phyloP scores from a whole-genome alignment of 2,113 vertebrate species.

The Vimba vimba region DNA sequence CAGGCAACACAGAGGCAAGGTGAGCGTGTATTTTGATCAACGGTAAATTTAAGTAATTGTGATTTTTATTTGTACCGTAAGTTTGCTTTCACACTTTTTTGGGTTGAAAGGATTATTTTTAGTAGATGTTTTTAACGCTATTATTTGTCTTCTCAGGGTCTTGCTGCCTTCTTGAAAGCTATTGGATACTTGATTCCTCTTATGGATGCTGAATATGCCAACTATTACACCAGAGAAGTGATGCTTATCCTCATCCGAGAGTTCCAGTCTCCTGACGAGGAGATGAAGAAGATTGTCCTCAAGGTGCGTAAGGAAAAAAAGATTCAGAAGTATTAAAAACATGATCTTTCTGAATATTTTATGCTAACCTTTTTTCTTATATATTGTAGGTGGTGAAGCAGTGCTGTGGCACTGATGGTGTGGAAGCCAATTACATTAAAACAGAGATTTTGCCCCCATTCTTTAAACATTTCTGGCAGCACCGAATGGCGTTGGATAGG shows the following conservation, averaged over 20 bases:
- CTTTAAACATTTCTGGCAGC: conserved; percentile 99
- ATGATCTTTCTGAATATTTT: neutral
- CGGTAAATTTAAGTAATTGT: neutral
- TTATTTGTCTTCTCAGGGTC: conserved; percentile 76
- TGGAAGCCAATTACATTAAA: conserved; percentile 99
- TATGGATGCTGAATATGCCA: conserved; percentile 98
- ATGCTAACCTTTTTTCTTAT: neutral
- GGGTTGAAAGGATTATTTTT: neutral
- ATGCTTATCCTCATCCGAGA: conserved; percentile 99
- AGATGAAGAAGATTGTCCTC: conserved; percentile 99
- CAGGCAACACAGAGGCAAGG: conserved; percentile 98
- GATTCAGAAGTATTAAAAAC: neutral
- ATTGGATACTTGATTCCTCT: conserved; percentile 98
- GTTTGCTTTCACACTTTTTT: neutral
- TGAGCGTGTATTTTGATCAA: conserved; percentile 56
- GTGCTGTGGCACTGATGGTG: conserved; percentile 97
- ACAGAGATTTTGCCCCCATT: conserved; percentile 98
- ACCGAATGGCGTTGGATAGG: conserved; percentile 97
- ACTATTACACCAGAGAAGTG: conserved; percentile 98
- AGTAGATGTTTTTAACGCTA: neutral
- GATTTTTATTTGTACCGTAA: neutral
- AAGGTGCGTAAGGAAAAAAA: conserved; percentile 78
- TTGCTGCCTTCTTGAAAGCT: conserved; percentile 97
- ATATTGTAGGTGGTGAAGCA: conserved; percentile 92
- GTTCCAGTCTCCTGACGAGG: conserved; percentile 98